A percentile compares a stretch with the other conserved stretches of the same genome.
phyloP scores from a whole-genome alignment of 1,140 invertebrate species.

The Drosophila navojoa region DNA sequence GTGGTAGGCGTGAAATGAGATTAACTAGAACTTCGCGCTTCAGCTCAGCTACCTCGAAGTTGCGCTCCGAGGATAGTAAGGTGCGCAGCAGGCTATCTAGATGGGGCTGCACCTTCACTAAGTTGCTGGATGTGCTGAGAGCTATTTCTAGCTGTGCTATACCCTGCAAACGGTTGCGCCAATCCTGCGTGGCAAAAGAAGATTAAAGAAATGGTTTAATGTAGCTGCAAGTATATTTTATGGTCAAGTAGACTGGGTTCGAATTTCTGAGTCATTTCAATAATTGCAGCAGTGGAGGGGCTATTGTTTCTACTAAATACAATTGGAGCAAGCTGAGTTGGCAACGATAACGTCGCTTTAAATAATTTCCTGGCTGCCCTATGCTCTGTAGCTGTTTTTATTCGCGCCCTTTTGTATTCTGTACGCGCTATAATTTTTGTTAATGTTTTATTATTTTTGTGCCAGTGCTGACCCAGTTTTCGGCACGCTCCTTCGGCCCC shows the following conservation, averaged over 20 bases:
- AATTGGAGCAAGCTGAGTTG: constrained; percentile 23
- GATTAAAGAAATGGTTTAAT: background rate
- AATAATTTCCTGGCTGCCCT: constrained; percentile 41
- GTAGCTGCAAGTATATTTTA: constrained; percentile 31
- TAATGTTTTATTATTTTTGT: constrained; percentile 79
- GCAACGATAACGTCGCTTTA: constrained; percentile 34
- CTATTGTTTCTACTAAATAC: constrained; percentile 12
- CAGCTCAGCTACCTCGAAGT: constrained; percentile 76
- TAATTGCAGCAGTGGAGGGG: constrained; percentile 27
- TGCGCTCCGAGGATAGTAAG: constrained; percentile 84
- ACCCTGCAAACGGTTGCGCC: constrained; percentile 86
- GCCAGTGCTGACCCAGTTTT: constrained; percentile 66
- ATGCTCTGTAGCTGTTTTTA: constrained; percentile 6
- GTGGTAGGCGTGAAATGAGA: constrained; percentile 77
- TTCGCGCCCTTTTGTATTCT: constrained; percentile 44
- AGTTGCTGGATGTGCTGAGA: constrained; percentile 84
- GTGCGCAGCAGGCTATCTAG: constrained; percentile 87
- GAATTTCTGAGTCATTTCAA: constrained; percentile 25
- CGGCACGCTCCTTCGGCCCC: constrained; percentile 53
- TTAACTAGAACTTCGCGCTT: constrained; percentile 77
- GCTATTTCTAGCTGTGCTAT: constrained; percentile 85
- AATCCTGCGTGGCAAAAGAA: constrained; percentile 83
- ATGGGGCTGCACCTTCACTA: constrained; percentile 86
- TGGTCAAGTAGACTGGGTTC: constrained; percentile 13
- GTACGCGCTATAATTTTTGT: constrained; percentile 74